Evolutionary conservation across 2,113 vertebrate genomes (phyloP), one percentile per base, ranked within the genome.

Genomic region (Laterallus jamaicensis): DNA sequence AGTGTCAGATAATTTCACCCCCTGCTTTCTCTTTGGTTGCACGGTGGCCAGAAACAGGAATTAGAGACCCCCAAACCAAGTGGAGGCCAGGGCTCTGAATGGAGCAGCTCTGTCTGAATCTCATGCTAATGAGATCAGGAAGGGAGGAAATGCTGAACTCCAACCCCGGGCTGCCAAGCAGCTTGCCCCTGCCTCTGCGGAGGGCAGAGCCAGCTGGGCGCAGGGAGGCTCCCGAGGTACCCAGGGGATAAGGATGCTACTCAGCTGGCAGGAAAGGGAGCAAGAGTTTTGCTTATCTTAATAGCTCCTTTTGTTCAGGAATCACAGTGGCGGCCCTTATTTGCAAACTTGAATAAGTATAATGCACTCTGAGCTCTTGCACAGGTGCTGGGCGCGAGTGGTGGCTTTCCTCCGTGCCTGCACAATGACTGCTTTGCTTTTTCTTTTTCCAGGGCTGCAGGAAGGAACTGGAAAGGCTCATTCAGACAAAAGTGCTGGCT

Each of bases 51-150:
- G 73, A 83, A 93, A 86, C 88, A 95, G 93, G 96, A 96, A 95
- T 96, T 94, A 92, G 96, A 96, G 95, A 96, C 88, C 95, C 85
- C n/a, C 69, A 91, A 96, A 92, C 70, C 92, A 94, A 93, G 83
- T 13, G 7, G 92, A 93, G 93, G 88, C 95, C 92, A 92, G 77
- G 50, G 63, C 69, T 92, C 77, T 95, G 95, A 92, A 95, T 94
- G 96, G 92, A 93, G 69, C 77, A 82, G 77, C 83, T 93, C 92
- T 96, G 93, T 95, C 96, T 96, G 95, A 96, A 79, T 92, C 95
- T 96, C 90, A 96, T 96, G 96, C 92, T 96, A 95, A 97, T 96
- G 95, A 97, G 95, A 94, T 94, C 77, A 90, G 80, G 88, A 96
- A 95, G 91, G 90, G 88, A 95, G 86, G 95, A 93, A 95, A 92